A percentile compares a stretch with the other conserved stretches of the same genome.
Conservation (phyloP, 2,113 vertebrate species). For the Eulemur macaco region DNA sequence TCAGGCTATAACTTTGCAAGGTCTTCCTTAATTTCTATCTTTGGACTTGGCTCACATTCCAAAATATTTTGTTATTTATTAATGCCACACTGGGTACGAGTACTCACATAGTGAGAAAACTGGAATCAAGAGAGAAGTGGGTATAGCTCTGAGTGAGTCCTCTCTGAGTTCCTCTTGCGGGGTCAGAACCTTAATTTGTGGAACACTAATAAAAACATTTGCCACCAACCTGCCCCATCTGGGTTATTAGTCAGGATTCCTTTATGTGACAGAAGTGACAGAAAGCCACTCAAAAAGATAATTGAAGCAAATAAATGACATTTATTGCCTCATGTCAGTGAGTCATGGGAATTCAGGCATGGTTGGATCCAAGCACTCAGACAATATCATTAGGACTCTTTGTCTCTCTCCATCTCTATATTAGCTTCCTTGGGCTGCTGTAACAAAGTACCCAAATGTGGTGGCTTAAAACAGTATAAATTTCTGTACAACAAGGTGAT, state of each 20-base stretch:
- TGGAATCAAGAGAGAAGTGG: neutral
- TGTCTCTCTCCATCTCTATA: neutral
- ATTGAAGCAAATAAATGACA: conserved; percentile 11
- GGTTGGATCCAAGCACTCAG: neutral
- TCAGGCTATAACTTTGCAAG: conserved; percentile 24
- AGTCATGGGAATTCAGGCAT: neutral
- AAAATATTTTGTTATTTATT: conserved; percentile 36
- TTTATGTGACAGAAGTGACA: neutral
- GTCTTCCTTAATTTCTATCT: conserved; percentile 39
- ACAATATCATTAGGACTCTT: neutral
- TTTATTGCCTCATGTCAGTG: neutral
- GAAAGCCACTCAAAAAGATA: neutral
- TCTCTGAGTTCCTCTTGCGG: neutral
- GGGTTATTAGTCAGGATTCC: neutral
- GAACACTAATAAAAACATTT: neutral
- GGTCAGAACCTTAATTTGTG: neutral
- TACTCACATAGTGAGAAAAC: neutral
- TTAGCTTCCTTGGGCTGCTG: neutral
- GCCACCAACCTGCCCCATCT: neutral
- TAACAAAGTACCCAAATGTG: neutral
- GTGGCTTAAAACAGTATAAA: neutral
- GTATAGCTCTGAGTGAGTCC: neutral
- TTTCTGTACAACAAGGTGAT: neutral
- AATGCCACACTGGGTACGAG: neutral
- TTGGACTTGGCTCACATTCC: neutral